A percentile compares a stretch with the other conserved stretches of the same genome.
These are phyloP conservation scores for Strix aluco DNA, from an alignment of 2,113 vertebrate species.

Conservation along the genomic window DNA sequence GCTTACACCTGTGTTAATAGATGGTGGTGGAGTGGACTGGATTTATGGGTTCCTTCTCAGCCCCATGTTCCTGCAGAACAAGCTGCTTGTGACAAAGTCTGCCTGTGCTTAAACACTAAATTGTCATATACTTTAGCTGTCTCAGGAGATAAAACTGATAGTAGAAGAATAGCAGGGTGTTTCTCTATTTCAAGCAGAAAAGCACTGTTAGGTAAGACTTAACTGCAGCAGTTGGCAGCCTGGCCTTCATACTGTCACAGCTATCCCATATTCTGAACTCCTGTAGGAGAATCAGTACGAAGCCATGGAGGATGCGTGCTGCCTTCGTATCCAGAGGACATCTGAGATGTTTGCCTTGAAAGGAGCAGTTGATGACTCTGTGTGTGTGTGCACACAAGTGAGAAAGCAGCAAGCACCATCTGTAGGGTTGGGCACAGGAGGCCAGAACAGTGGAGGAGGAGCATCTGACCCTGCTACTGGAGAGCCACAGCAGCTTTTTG, in stretches of 20 bases:
- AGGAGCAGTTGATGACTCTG: background rate
- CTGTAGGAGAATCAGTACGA: background rate
- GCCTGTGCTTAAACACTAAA: background rate
- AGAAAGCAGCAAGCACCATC: background rate
- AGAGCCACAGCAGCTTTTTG: background rate
- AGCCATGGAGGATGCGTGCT: background rate
- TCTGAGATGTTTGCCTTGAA: background rate
- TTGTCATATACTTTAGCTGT: background rate
- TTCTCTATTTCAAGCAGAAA: background rate
- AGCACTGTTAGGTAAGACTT: background rate
- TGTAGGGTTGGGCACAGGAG: background rate
- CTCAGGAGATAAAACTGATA: background rate
- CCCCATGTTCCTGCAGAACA: rapidly evolving
- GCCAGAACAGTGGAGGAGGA: background rate
- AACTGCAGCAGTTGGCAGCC: background rate
- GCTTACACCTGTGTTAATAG: background rate
- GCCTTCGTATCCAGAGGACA: background rate
- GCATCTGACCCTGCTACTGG: too few relatives aligned
- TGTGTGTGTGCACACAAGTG: rapidly evolving
- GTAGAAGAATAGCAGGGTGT: background rate
- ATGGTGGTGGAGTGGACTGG: background rate
- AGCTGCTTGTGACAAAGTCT: background rate
- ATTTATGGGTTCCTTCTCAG: background rate
- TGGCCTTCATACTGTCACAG: background rate
- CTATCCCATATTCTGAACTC: background rate